Evolutionary conservation across 2,797 vertebrate species (phyloP), one percentile per base, ranked within the genome.

Genomic region (Carapus acus): DNA sequence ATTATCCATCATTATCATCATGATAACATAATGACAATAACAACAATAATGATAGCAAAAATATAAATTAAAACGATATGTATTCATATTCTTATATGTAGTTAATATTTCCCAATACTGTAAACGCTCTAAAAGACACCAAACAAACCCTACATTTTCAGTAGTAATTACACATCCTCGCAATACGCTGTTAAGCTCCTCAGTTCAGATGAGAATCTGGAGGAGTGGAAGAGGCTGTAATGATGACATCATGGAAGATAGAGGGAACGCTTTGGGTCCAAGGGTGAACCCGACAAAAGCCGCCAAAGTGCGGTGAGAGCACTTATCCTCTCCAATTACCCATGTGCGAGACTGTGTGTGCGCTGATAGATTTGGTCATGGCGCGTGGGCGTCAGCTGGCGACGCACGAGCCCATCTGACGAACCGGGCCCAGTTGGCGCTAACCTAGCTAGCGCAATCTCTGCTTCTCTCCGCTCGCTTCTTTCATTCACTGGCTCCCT

Each of bases 321-420:
- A 67, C 74, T 82, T 71, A 69, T 71, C 53, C 71, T 60, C 63
- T 65, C 65, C 69, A 75, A 78, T 76, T 54, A 66, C 54, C 6
- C 7, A 5, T 15, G 51, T 57, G 54, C 55, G 12, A 66, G 29
- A 69, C 54, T 42, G 12, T 51, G 33, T 39, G 45, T 43, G 41
- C 14, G 16, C 29, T 4, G 24, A 27, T 7, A 46, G 43, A 54
- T 38, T 46, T 56, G 40, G 31, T 33, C 31, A 11, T 0, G 29
- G 21, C 33, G 43, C 37, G 76, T 43, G 49, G 36, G 65, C 37
- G 33, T 46, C 14, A 55, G 14, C n/a, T 3, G 2, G 34, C 11
- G 34, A 15, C 14, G 5, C 34, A 36, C 14, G 11, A 15, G 14
- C n/a, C 13, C n/a, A 15, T 3, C 34, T 2, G 34, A 15, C 34